Base-by-base conservation (phyloP, 2,113 vertebrate species). In the Sprattus sprattus region DNA sequence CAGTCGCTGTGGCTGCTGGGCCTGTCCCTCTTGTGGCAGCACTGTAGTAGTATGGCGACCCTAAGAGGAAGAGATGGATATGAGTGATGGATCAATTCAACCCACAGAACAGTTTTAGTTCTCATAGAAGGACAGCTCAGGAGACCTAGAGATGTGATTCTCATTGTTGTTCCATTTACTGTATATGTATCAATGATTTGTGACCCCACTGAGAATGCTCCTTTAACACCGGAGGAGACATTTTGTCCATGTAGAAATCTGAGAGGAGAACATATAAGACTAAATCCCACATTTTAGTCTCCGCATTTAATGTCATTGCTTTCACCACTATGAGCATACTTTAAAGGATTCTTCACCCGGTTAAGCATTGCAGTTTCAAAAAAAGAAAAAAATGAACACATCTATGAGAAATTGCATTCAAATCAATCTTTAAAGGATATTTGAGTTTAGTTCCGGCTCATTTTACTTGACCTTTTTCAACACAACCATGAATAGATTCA, bases 31-130 rank as follows among this genome's bases (percentile, higher is more conserved):
- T 93, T 45, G 98, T 96, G 7, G 98, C 96, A 0, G 97, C 95
- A 0, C 98, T 97, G 93, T 99, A 99, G 93, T 99, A 99, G 92
- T 99, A 99, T 0, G 98, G 97, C 89, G 98, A 99, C 46, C 97
- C 98, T 99, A 89, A 0, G 88, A 52, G 0, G 88, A 52, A 93
- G 16, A 82, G 92, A 45, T 0, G 1, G 7, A 22, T 60, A 7
- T 60, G 20, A 60, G 16, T 49, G 47, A 49, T 49, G 47, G 47
- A 49, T 49, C 52, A 54, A 18, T 20, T 54, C 52, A 54, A 52
- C 7, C 50, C 82, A 86, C 54, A 75, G 4, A 8, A 4, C 15
- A 80, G n/a, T 10, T 49, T 47, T 47, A 10, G 9, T 10, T 47
- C 46, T 47, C 39, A 39, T 39, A 39, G 39, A 39, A 39, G 39